A percentile compares a stretch with the other conserved stretches of the same genome.
Conservation (phyloP, 2,888 invertebrate genomes). For the Muscina levida region DNA sequence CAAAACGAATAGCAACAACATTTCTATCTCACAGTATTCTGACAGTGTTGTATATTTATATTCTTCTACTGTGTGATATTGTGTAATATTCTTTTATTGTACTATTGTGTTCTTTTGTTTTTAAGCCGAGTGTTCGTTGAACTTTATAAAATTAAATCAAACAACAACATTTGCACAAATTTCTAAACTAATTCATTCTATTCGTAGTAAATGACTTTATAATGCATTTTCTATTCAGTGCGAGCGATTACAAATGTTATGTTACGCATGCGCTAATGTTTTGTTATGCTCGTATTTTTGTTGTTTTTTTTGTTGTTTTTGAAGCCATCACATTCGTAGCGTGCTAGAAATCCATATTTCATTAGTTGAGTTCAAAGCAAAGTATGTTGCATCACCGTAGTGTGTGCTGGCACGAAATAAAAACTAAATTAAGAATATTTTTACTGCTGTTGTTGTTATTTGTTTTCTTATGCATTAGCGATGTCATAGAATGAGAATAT, state of each 20-base stretch:
- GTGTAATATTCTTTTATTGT: conserved; percentile 13
- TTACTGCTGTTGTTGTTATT: neutral
- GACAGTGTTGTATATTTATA: neutral
- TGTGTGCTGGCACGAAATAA: neutral
- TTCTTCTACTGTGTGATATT: conserved; percentile 15
- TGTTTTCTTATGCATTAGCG: neutral
- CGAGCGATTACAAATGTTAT: neutral
- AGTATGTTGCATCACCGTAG: conserved; percentile 19
- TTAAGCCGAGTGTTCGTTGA: conserved; percentile 3
- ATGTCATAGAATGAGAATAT: neutral
- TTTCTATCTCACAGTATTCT: conserved; percentile 9
- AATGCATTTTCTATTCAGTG: conserved; percentile 11
- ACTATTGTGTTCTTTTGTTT: neutral
- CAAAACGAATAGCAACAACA: conserved; percentile 1
- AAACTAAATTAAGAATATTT: neutral
- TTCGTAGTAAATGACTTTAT: conserved; percentile 17
- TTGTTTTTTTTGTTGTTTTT: too few species aligned
- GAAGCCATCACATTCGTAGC: conserved; percentile 14
- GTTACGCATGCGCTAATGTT: conserved; percentile 48
- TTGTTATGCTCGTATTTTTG: too few species aligned
- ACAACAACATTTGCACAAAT: neutral
- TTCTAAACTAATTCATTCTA: conserved; percentile 7
- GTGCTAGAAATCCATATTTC: conserved; percentile 52
- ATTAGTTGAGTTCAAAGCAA: conserved; percentile 10
- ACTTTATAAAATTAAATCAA: conserved; percentile 27